Conservation (phyloP, 2,797 vertebrate species). For the Ibycter americanus region DNA sequence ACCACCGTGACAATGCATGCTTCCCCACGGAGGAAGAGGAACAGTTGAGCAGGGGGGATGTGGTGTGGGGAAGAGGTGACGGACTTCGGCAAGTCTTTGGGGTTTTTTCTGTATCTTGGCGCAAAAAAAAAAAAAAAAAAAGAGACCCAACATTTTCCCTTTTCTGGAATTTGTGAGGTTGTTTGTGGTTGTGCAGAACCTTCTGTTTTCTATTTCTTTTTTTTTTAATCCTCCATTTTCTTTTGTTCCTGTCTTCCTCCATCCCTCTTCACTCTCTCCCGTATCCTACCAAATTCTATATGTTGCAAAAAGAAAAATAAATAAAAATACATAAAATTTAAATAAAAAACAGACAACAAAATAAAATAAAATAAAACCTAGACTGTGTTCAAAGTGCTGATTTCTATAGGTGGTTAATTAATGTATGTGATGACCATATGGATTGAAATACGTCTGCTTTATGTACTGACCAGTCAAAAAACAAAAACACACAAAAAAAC, state of each 20-base stretch:
- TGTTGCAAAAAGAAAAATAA: conserved; percentile 80
- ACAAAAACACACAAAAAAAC: conserved; percentile 75
- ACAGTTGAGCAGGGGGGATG: background rate
- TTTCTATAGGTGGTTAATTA: conserved; percentile 89
- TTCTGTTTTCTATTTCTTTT: conserved; percentile 45
- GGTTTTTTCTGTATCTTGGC: conserved; percentile 26
- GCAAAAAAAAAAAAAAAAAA: background rate
- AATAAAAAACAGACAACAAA: conserved; percentile 34
- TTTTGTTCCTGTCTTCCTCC: conserved; percentile 59
- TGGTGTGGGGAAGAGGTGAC: background rate
- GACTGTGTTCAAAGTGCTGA: conserved; percentile 90
- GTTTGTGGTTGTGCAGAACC: conserved; percentile 83
- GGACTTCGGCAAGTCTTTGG: conserved; percentile 1
- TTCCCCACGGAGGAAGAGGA: conserved; percentile 5
- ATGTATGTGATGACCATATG: conserved; percentile 89
- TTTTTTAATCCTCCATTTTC: background rate
- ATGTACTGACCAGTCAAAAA: conserved; percentile 89
- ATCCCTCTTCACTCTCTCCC: conserved; percentile 72
- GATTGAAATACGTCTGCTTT: conserved; percentile 87
- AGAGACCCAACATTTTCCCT: conserved; percentile 31
- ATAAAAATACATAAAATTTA: conserved; percentile 36
- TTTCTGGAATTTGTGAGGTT: conserved; percentile 81
- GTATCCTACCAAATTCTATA: conserved; percentile 66
- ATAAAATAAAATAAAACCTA: conserved; percentile 75
- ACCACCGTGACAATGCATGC: background rate